Evolutionary conservation across 2,113 vertebrate species (phyloP), one percentile per base, ranked within the genome.

Genomic region (Boleophthalmus pectinirostris): DNA sequence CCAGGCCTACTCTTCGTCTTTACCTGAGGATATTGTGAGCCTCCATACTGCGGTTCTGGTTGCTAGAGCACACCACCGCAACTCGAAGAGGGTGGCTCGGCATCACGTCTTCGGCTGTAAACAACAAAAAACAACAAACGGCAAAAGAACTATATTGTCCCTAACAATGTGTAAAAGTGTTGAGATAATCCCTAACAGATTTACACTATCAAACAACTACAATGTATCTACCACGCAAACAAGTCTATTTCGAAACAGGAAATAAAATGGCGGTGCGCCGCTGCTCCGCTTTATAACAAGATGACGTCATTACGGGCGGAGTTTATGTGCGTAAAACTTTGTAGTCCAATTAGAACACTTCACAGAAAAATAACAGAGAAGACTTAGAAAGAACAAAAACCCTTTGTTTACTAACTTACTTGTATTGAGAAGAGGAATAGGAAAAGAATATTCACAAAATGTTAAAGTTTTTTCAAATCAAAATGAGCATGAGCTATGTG

Each of bases 1-100:
- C 51, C 16, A 54, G 51, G 25, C 56, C n/a, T 25, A 12, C 23
- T 43, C 66, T 82, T 61, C 80, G 25, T 86, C 79, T 88, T 92
- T 98, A 98, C 97, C 97, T 98, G 95, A 99, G 97, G 93, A 98
- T 97, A 93, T 95, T 98, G 94, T 99, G 97, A 88, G 96, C 97
- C 93, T 98, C 97, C 97, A 99, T 98, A 92, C 97, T 98, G 90
- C 96, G 96, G 94, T 99, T 99, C 95, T 98, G 97, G 94, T 99
- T 99, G 91, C 97, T 98, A 82, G 95, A 98, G 91, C 97, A 98
- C 87, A 98, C 97, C 85, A 99, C 97, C 83, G 97, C 96, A 89
- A 99, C 96, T 61, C 95, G 94, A 85, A 98, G 94, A 87, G 93
- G 93, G 76, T 94, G 91, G 85, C 93, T 95, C 90, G 95, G 93